A percentile compares a stretch with the other conserved stretches of the same genome.
phyloP scores from a whole-genome alignment of 2,113 vertebrate genomes.

The Oreochromis spilurus region DNA sequence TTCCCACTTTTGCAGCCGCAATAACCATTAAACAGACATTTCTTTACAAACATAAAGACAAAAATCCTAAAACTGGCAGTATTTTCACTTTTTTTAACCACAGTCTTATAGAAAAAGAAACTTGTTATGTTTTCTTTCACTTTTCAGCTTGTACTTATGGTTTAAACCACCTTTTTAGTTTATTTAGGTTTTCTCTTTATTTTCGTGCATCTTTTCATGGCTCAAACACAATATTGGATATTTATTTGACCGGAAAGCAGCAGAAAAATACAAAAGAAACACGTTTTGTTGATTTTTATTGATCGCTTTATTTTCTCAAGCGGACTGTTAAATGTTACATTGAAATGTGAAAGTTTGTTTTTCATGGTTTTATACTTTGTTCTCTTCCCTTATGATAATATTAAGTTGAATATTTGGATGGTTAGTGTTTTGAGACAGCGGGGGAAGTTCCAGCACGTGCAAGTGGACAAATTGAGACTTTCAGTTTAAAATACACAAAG shows the following conservation, averaged over 20 bases:
- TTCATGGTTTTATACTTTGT: neutral
- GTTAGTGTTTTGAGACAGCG: too few species aligned
- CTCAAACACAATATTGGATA: neutral
- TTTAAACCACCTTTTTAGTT: neutral
- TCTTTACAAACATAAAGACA: neutral
- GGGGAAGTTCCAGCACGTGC: too few species aligned
- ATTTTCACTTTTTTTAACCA: neutral
- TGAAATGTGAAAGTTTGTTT: neutral
- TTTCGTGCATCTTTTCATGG: neutral
- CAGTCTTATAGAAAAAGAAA: neutral
- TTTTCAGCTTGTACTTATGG: neutral
- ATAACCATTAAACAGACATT: neutral
- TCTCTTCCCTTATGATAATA: too few species aligned
- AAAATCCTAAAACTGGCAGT: neutral
- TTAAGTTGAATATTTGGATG: too few species aligned
- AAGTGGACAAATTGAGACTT: neutral
- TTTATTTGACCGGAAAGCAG: neutral
- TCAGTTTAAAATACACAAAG: neutral
- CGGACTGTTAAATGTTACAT: neutral
- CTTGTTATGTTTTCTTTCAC: neutral
- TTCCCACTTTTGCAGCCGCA: neutral
- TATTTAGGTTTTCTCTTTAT: neutral
- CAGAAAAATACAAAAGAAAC: neutral
- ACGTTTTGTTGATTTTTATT: neutral
- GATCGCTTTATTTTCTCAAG: neutral